Conservation (phyloP, 2,113 vertebrate species). For the Mirounga angustirostris region DNA sequence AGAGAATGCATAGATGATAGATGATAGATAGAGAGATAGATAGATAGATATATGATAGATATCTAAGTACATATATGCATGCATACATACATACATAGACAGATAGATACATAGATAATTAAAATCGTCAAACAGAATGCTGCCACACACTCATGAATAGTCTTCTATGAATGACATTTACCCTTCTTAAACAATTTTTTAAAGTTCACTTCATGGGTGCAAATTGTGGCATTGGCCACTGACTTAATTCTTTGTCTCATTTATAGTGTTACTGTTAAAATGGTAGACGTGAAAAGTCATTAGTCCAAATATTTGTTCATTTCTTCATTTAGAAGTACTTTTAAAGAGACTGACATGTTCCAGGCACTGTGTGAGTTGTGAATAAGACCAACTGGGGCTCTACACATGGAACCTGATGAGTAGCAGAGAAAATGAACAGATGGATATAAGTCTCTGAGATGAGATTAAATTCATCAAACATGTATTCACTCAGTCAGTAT, state of each 20-base stretch:
- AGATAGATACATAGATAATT: background rate
- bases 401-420: rapidly evolving
- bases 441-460: background rate
- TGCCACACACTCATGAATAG: background rate
- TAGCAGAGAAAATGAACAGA: background rate
- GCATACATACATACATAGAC: background rate
- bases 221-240: background rate
- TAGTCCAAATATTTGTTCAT: background rate
- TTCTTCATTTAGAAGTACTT: background rate
- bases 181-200: background rate
- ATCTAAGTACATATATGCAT: background rate
- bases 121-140: background rate
- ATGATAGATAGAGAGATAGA: background rate
- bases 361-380: background rate
- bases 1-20: background rate
- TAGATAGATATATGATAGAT: background rate
- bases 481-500: background rate
- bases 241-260: background rate
- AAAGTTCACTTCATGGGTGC: background rate
- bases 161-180: background rate
- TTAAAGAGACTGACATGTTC: background rate
- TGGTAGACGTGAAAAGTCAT: background rate
- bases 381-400: background rate
- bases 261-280: background rate
- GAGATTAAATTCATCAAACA: background rate